phyloP scores from a whole-genome alignment of 2,797 vertebrate genomes.

The Manis pentadactyla region DNA sequence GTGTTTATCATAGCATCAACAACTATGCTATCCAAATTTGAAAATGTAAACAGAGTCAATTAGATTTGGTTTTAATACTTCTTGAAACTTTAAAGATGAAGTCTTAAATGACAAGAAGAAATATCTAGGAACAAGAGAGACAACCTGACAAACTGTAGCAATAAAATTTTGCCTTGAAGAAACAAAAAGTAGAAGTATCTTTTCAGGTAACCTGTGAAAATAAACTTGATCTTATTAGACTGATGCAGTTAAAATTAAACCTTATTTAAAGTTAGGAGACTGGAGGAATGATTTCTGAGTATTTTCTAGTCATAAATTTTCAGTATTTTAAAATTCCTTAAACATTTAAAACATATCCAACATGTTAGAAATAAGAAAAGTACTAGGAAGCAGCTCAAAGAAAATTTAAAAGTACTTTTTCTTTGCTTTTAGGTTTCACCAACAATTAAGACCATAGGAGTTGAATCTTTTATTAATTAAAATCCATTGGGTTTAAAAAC shows the following conservation, averaged over 20 bases:
- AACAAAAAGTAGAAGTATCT: neutral
- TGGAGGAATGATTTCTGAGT: neutral
- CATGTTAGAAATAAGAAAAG: neutral
- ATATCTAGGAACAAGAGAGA: neutral
- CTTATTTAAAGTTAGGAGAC: neutral
- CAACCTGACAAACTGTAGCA: neutral
- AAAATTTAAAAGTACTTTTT: neutral
- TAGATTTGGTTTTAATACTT: neutral
- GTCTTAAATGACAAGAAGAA: neutral
- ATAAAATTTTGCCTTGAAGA: neutral
- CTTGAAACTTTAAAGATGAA: neutral
- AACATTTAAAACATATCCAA: neutral
- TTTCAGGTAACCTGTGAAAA: neutral
- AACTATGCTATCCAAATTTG: neutral
- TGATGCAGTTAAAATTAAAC: neutral
- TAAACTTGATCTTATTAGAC: slow-evolving; percentile 26
- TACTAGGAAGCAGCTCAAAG: neutral
- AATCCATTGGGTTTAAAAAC: neutral
- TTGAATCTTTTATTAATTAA: slow-evolving; percentile 31
- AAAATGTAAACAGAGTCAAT: neutral
- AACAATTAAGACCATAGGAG: neutral
- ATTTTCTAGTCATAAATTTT: neutral
- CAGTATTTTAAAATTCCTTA: neutral
- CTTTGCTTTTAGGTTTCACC: neutral
- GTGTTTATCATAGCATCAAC: neutral